Evolutionary conservation across 2,888 invertebrate genomes (phyloP), one percentile per base, ranked within the genome.

Genomic region (Sphecodes monilicornis): DNA sequence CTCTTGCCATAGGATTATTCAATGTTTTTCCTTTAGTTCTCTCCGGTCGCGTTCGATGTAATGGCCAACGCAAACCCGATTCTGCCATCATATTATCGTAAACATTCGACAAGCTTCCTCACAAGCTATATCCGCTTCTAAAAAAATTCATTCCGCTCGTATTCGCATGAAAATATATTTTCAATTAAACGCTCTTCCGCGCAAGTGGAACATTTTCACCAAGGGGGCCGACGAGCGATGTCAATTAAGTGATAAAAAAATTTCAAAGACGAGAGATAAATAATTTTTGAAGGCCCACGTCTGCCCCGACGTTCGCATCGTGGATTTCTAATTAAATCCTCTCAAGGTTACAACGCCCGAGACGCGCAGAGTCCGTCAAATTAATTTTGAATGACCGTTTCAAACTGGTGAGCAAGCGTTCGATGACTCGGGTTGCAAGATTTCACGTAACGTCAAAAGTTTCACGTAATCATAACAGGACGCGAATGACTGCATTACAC

Each of bases 341-440:
- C 32, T 22, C 22, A 10, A 36, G 4, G 22, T 32, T 66, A 36
- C 4, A 66, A 36, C 36, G 66, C 32, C 11, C 66, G 32, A 66
- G 66, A 66, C 66, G 66, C 22, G 64, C 32, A 0, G 10, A 54
- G 11, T 36, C 32, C 66, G 66, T 66, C 66, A 22, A 66, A 66
- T 66, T 66, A 36, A 66, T 66, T 66, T 66, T 22, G 32, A 66
- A 66, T 66, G 36, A 22, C 66, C 36, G 32, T 36, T 32, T 66
- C 32, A 66, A 18, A 36, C 36, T 66, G 66, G 66, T 36, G 32
- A 22, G 36, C 66, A 3, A 22, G 32, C 32, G 22, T 66, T 66
- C 32, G 66, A 66, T 66, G 66, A 36, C 36, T 66, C 32, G 66
- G 18, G 22, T 36, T 36, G 32, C 22, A 0, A 4, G 32, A 22